Percentiles rank a stretch among this genome's conserved stretches.
Evolutionary conservation across 2,888 invertebrate genomes (phyloP).

Genomic region (Elmis aenea): DNA sequence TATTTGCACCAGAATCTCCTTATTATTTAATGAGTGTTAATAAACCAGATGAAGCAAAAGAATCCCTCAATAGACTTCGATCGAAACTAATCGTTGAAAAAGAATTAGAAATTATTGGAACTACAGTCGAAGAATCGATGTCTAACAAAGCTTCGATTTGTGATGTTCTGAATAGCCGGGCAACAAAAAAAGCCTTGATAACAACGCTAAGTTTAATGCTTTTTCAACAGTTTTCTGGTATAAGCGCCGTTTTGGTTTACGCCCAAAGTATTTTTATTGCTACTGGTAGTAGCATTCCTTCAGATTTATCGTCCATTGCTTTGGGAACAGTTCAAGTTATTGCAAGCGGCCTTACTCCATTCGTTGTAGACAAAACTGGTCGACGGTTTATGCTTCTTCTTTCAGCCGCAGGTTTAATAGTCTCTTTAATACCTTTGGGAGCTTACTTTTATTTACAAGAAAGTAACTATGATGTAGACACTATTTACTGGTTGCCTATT

Average conservation of each 20-base stretch:
- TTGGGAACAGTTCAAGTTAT: conserved; percentile 67
- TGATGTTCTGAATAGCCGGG: conserved; percentile 51
- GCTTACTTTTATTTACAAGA: conserved; percentile 60
- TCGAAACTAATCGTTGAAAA: conserved; percentile 35
- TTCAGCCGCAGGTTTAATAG: conserved; percentile 60
- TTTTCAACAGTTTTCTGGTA: conserved; percentile 80
- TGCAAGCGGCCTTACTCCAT: conserved; percentile 65
- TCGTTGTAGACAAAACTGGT: conserved; percentile 71
- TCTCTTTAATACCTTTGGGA: conserved; percentile 54
- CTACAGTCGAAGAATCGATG: conserved; percentile 27
- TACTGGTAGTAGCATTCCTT: conserved; percentile 57
- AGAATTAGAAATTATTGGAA: conserved; percentile 13
- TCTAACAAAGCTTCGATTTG: conserved; percentile 41
- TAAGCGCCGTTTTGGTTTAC: conserved; percentile 77
- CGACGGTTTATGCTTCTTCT: conserved; percentile 63
- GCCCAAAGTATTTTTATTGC: conserved; percentile 64
- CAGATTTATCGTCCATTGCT: conserved; percentile 65
- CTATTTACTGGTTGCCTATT: conserved; percentile 64
- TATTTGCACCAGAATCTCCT: conserved; percentile 79
- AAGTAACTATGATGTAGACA: conserved; percentile 49
- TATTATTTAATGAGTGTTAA: conserved; percentile 61
- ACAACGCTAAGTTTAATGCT: conserved; percentile 30
- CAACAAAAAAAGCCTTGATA: conserved; percentile 56
- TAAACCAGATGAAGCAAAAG: conserved; percentile 56
- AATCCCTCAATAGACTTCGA: conserved; percentile 62